Evolutionary conservation across 2,888 invertebrate genomes (phyloP).

Genomic region (Conops quadrifasciatus): DNA sequence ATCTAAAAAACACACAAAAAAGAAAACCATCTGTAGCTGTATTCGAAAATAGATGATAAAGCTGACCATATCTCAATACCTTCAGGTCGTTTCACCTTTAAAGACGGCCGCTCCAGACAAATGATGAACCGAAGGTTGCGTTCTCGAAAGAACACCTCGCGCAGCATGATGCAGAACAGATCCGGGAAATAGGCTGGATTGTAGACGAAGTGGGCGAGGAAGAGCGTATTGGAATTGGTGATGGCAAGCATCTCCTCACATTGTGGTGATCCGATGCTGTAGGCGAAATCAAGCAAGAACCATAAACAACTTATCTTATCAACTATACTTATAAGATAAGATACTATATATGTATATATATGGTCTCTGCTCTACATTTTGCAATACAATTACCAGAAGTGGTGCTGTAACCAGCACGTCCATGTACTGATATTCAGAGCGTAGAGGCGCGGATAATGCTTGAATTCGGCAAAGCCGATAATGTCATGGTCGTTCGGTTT

Average conservation of each 20-base stretch:
- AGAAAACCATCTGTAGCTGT: neutral
- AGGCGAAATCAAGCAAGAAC: neutral
- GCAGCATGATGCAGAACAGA: slow-evolving; percentile 41
- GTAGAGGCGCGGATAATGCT: slow-evolving; percentile 49
- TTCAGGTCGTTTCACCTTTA: slow-evolving; percentile 21
- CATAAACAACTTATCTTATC: no score
- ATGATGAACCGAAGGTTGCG: slow-evolving; percentile 47
- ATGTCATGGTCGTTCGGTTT: slow-evolving; percentile 27
- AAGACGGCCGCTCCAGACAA: slow-evolving; percentile 44
- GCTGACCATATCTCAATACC: slow-evolving; percentile 31
- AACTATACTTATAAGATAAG: no score
- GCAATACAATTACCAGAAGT: slow-evolving; percentile 51
- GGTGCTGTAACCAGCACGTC: slow-evolving; percentile 52
- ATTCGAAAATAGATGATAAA: neutral
- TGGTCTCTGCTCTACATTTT: no score
- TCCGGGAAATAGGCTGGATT: slow-evolving; percentile 32
- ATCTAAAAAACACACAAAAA: slow-evolving; percentile 26
- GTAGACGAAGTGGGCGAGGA: slow-evolving; percentile 50
- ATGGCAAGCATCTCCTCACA: slow-evolving; percentile 33
- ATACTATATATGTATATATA: no score
- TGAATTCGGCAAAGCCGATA: slow-evolving; percentile 56
- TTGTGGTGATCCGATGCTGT: neutral
- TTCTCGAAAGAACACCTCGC: slow-evolving; percentile 52
- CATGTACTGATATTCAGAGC: slow-evolving; percentile 51
- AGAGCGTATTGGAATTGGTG: slow-evolving; percentile 50